A percentile compares a stretch with the other conserved stretches of the same genome.
These are phyloP conservation scores for Brenthis hecate DNA, from an alignment of 2,888 invertebrate species.

Conservation along the genomic window DNA sequence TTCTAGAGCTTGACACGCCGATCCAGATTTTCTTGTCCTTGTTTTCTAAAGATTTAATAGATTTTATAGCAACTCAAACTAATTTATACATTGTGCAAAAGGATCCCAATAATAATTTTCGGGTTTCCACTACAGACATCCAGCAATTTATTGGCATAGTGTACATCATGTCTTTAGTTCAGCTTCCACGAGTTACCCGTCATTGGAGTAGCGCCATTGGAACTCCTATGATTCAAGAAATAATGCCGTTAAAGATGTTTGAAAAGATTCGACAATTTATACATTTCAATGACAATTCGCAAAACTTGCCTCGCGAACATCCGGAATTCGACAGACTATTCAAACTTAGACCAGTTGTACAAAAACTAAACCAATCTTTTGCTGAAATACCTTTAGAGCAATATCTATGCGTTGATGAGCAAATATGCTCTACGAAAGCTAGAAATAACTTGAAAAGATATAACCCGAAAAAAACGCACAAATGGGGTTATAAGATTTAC, in stretches of 20 bases:
- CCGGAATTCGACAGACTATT: slow-evolving; percentile 37
- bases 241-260: slow-evolving; percentile 42
- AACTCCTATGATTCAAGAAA: slow-evolving; percentile 38
- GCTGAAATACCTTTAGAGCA: slow-evolving; percentile 38
- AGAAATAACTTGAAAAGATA: slow-evolving; percentile 48
- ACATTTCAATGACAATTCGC: slow-evolving; percentile 44
- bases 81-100: too few relatives aligned
- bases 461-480: slow-evolving; percentile 52
- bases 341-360: slow-evolving; percentile 43
- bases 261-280: slow-evolving; percentile 41
- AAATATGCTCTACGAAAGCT: slow-evolving; percentile 48
- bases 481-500: slow-evolving; percentile 26
- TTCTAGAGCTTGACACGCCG: too few relatives aligned
- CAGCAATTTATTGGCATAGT: slow-evolving; percentile 39
- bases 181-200: slow-evolving; percentile 41
- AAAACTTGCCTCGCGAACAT: slow-evolving; percentile 25
- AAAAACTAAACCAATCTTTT: slow-evolving; percentile 33
- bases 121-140: too few relatives aligned
- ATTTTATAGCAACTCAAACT: too few relatives aligned
- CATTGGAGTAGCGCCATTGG: slow-evolving; percentile 38
- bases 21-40: too few relatives aligned
- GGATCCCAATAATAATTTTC: too few relatives aligned
- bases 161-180: slow-evolving; percentile 42
- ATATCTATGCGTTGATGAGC: slow-evolving; percentile 46
- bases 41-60: too few relatives aligned